Evolutionary conservation across 2,888 invertebrate species (phyloP), one percentile per base, ranked within the genome.

Genomic region (Zhengitettix transpicula): DNA sequence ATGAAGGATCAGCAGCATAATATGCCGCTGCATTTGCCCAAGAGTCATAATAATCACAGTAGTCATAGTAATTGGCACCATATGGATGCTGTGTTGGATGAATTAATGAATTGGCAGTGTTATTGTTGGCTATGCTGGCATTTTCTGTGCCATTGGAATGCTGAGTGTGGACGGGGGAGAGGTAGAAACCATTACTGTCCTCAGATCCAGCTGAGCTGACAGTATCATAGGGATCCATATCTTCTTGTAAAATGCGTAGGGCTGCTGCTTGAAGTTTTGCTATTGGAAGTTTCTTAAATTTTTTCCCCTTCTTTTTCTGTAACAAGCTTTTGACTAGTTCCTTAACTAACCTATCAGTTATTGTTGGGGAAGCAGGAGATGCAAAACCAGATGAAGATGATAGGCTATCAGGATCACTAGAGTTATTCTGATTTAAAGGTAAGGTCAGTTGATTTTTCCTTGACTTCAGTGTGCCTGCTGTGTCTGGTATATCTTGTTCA

Each of bases 271-370:
- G 77, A 57, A 82, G 69, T 68, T 81, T 77, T 65, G 81, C 77
- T 69, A 80, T 74, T 1, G 81, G 78, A 62, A 81, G 69, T 59
- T 78, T 75, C 59, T 75, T 73, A 61, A 81, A 73, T 51, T 75
- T 73, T 52, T 74, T 71, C 16, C 80, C 79, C 65, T 80, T 78
- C 66, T 77, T 79, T 61, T 77, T 77, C 51, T 75, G 72, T 42
- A 81, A 69, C 57, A 81, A 71, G 68, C 80, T 81, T 67, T 80
- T 77, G 8, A 81, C 77, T 59, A 81, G 68, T 67, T 81, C 81
- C 60, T 77, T 77, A 7, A 81, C 79, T 42, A 81, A 69, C 65
- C 77, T 74, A 62, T 81, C 81, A 65, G 76, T 80, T 8, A 71
- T 67, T 0, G 71, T 72, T 14, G 76, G 74, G 11, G 74, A 75